These are phyloP conservation scores for Borostomias antarcticus DNA, from an alignment of 2,797 vertebrate species.

Conservation along the genomic window DNA sequence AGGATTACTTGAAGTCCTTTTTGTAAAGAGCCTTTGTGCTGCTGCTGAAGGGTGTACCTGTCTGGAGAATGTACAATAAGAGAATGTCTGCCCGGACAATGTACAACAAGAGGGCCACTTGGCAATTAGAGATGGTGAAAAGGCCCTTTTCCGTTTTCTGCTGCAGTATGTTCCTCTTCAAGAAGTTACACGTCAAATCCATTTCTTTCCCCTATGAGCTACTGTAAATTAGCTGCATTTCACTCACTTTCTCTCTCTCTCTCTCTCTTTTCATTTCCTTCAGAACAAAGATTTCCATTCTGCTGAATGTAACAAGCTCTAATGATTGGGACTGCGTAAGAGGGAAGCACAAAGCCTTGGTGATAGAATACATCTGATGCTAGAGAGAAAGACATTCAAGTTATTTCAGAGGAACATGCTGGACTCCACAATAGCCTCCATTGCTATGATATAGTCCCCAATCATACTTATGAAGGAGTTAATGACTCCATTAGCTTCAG, in stretches of 20 bases:
- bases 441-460: slow-evolving; percentile 28
- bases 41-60: slow-evolving; percentile 22
- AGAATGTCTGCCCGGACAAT: too few relatives aligned
- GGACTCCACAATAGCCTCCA: slow-evolving; percentile 11
- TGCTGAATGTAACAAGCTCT: slow-evolving; percentile 36
- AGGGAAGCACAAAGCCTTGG: slow-evolving; percentile 18
- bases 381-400: slow-evolving; percentile 11
- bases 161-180: slow-evolving; percentile 48
- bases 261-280: slow-evolving; percentile 34
- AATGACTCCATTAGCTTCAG: slow-evolving; percentile 29
- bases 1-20: slow-evolving; percentile 33
- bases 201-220: slow-evolving; percentile 33
- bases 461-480: slow-evolving; percentile 29
- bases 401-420: slow-evolving; percentile 8
- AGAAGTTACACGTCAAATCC: slow-evolving; percentile 25
- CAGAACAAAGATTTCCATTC: slow-evolving; percentile 49
- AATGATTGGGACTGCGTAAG: slow-evolving; percentile 36
- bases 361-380: slow-evolving; percentile 19
- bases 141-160: slow-evolving; percentile 36
- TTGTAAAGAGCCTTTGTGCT: slow-evolving; percentile 51
- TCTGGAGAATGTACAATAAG: too few relatives aligned
- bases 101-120: slow-evolving; percentile 33
- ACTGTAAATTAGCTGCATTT: slow-evolving; percentile 41
- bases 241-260: slow-evolving; percentile 28
- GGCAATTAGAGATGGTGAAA: slow-evolving; percentile 43